Conservation (phyloP, 2,888 invertebrate species). For the Caenorhabditis sinica region DNA sequence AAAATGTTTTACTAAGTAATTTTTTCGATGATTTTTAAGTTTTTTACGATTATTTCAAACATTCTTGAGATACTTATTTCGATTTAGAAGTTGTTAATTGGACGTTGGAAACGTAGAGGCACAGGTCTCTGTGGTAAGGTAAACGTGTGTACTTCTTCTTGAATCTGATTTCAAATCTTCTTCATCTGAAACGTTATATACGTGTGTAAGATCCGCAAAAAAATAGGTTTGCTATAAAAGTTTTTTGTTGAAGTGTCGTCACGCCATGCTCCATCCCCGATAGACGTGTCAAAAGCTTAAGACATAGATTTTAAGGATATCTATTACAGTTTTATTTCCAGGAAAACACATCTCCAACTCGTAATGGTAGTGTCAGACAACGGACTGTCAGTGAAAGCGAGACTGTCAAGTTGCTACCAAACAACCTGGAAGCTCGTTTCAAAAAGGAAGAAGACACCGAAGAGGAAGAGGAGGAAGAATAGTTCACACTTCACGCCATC, state of each 20-base stretch:
- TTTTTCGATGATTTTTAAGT: too few relatives aligned
- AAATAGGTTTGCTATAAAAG: conserved; percentile 34
- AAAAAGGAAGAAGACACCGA: conserved; percentile 5
- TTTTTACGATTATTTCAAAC: background rate
- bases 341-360: conserved; percentile 22
- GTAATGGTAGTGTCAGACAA: conserved; percentile 46
- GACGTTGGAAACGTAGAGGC: conserved; percentile 65
- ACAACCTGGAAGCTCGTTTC: background rate
- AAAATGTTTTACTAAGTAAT: too few relatives aligned
- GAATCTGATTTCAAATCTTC: background rate
- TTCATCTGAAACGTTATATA: too few relatives aligned
- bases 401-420: conserved; percentile 32
- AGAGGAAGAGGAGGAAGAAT: conserved; percentile 28
- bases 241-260: conserved; percentile 50
- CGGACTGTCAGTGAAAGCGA: conserved; percentile 55
- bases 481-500: background rate
- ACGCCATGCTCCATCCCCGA: conserved; percentile 46
- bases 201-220: conserved; percentile 8
- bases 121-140: conserved; percentile 58
- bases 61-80: too few relatives aligned
- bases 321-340: conserved; percentile 12
- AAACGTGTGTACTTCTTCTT: conserved; percentile 51
- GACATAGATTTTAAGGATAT: background rate
- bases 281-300: conserved; percentile 46
- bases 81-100: conserved; percentile 57